Base-by-base conservation (phyloP, 2,888 invertebrate species). In the Scrobipalpa atriplicella region DNA sequence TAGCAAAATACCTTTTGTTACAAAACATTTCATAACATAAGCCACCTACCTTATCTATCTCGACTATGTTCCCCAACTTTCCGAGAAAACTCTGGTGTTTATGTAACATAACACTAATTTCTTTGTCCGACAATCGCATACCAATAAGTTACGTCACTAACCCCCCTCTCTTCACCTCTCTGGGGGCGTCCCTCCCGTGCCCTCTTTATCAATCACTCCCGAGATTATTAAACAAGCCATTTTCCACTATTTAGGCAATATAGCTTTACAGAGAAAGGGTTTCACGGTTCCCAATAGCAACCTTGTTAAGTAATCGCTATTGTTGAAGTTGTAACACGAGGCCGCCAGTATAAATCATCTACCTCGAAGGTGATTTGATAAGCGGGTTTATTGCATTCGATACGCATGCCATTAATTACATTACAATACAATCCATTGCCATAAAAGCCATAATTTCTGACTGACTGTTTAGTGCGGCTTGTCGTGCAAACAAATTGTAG, bases 101-200 rank as follows among this genome's bases (percentile, higher is more conserved):
- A 39, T n/a, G 43, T 47, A 64, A 56, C 16, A 56, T 66, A 41
- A 61, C 52, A 62, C 67, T 67, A 65, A 82, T 82, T 83, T 83
- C 84, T 84, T 82, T 83, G 82, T 83, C 80, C 79, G 78, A 81
- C 81, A 79, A 83, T 83, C 82, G 84, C 86, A 87, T 87, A 84
- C 85, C 87, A 82, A 84, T 85, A 82, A 81, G 81, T 89, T 87
- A 88, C 89, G 85, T 89, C 89, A 89, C 83, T 69, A n/a, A 73
- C 72, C 70, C 70, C 73, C 70, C 72, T 71, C 65, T 67, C 69
- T 19, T 47, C 62, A 56, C 61, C 62, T 70, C 71, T 70, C 70
- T 65, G 67, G 65, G 51, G 60, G 66, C 29, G 29, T 29, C 29
- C 73, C 64, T 66, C 70, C 68, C 66, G 71, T 71, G 72, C 75